phyloP scores from a whole-genome alignment of 1,140 invertebrate species.

The Brachionus sp. region DNA sequence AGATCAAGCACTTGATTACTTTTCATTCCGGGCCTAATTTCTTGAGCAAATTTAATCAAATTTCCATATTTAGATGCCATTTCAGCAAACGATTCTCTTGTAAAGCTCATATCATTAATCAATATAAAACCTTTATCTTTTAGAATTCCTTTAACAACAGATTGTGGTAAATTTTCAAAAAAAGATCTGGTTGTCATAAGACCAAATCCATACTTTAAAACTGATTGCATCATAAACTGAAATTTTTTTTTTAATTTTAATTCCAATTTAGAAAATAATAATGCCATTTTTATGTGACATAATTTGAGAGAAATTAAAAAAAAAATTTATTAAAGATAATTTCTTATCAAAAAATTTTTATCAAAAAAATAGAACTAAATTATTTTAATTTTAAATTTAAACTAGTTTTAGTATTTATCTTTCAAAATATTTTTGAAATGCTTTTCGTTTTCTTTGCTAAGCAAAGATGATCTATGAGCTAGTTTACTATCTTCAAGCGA shows the following conservation, averaged over 20 bases:
- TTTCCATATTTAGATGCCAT: neutral
- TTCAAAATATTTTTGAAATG: neutral
- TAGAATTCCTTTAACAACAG: neutral
- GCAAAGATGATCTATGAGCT: neutral
- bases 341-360: neutral
- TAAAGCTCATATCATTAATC: neutral
- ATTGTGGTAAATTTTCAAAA: neutral
- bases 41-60: neutral
- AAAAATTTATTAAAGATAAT: no score
- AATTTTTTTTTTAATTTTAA: neutral
- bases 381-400: neutral
- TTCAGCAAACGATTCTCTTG: neutral
- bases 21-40: neutral
- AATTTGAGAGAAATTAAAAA: no score
- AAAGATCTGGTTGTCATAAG: neutral
- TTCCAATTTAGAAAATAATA: neutral
- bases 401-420: neutral
- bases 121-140: neutral
- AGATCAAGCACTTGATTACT: neutral
- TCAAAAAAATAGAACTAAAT: neutral
- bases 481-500: neutral
- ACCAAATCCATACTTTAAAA: neutral
- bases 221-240: neutral
- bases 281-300: neutral
- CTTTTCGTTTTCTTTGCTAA: neutral